These are phyloP conservation scores for Yasuhikotakia modesta DNA, from an alignment of 2,797 vertebrate species.

Conservation along the genomic window DNA sequence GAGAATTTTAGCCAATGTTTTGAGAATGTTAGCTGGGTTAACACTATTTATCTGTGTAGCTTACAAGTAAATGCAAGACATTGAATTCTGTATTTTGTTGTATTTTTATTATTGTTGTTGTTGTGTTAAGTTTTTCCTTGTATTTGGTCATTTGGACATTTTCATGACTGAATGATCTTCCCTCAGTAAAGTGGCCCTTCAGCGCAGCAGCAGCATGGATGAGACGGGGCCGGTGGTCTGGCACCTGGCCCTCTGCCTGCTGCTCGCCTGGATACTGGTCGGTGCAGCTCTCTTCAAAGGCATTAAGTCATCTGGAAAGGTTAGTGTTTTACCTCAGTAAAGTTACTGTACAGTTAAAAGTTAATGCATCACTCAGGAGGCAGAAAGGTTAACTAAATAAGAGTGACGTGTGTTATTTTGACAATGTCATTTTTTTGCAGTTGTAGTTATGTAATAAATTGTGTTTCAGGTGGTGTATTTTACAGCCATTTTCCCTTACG, in stretches of 20 bases:
- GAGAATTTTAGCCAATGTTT: too few relatives aligned
- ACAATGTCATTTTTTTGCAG: not conserved
- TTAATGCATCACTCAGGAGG: not conserved
- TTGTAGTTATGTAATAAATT: conserved; percentile 10
- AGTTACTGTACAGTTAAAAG: not conserved
- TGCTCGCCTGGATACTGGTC: conserved; percentile 84
- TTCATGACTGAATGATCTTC: conserved; percentile 32
- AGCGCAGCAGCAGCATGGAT: conserved; percentile 80
- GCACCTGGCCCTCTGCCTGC: conserved; percentile 92
- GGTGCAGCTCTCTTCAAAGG: conserved; percentile 85
- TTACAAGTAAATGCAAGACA: too few relatives aligned
- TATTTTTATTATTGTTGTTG: not conserved
- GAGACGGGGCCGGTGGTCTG: conserved; percentile 90
- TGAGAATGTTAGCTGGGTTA: too few relatives aligned
- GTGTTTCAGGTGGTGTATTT: conserved; percentile 88
- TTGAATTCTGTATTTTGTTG: too few relatives aligned
- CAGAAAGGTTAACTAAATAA: not conserved
- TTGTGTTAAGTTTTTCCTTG: not conserved
- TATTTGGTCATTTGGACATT: not conserved
- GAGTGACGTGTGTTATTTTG: not conserved
- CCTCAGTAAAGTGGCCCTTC: conserved; percentile 81
- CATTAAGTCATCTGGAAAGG: conserved; percentile 97
- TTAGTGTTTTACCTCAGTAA: conserved; percentile 63
- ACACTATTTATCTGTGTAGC: too few relatives aligned
- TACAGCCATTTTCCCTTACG: conserved; percentile 89